Evolutionary conservation across 2,888 invertebrate genomes (phyloP), one percentile per base, ranked within the genome.

Genomic region (Dynastes hyllus): DNA sequence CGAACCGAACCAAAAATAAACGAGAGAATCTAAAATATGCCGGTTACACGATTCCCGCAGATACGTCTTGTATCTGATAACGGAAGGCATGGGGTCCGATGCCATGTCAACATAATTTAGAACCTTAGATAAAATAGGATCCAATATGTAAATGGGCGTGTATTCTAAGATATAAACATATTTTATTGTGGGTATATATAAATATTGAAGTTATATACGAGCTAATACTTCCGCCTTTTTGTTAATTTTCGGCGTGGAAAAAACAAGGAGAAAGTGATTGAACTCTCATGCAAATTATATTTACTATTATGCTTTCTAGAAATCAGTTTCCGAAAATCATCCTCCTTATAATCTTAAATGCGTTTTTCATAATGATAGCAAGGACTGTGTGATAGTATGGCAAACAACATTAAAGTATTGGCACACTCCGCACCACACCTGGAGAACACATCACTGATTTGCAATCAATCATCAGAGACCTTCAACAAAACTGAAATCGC

Each of bases 61-160:
- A 86, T 86, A 85, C 80, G 81, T 81, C 84, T 85, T 84, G 85
- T 85, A 86, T 86, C 85, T 84, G 85, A 86, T 86, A 86, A 85
- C 83, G 80, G 79, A 73, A 71, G 81, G 84, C 83, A 85, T 83
- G 84, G 83, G 83, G 82, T 79, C 80, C 77, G 77, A 78, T 80
- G 67, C 61, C 79, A 79, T 80, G 83, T 81, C 81, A 80, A 76
- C 79, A 81, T 83, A 83, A 84, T 82, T 83, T 82, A 80, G 71
- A 73, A 77, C 79, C 78, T 80, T 80, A 58, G 82, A 82, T 80
- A 82, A 81, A 81, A 77, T 61, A 79, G 75, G 75, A 69, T 71
- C 71, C 75, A 61, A 76, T 77, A 70, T 45, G 66, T 53, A 71
- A 58, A 81, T 83, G 82, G 81, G 58, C 40, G 67, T 51, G 67